Conservation (phyloP, 2,797 vertebrate species). For the Arremon brunneinucha region DNA sequence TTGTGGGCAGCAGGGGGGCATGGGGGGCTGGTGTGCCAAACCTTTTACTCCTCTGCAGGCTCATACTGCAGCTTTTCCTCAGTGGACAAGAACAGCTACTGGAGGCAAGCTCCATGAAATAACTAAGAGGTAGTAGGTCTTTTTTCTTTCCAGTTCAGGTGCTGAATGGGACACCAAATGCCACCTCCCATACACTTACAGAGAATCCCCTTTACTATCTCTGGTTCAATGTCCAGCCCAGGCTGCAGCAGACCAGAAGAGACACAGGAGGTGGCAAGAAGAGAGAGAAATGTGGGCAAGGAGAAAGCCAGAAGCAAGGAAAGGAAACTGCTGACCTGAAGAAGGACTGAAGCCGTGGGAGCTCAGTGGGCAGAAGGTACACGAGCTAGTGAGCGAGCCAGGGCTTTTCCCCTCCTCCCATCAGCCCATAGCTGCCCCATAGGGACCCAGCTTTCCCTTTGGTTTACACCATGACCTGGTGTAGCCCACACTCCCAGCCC, state of each 20-base stretch:
- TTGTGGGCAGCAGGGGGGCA: rapidly evolving
- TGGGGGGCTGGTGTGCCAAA: background rate
- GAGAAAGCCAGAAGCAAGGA: background rate
- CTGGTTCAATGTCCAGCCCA: too few relatives aligned
- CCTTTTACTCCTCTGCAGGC: background rate
- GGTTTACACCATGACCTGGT: background rate
- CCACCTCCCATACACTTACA: too few relatives aligned
- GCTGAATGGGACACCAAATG: background rate
- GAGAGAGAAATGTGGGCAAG: background rate
- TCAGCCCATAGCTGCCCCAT: background rate
- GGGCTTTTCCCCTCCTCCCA: background rate
- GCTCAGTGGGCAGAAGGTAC: background rate
- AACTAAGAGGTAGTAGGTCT: background rate
- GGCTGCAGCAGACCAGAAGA: background rate
- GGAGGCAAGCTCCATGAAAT: background rate
- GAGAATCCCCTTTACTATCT: background rate
- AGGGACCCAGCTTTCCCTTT: too few relatives aligned
- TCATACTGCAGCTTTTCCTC: background rate
- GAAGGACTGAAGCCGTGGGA: background rate
- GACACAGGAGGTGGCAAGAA: background rate
- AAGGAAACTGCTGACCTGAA: background rate
- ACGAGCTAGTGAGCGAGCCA: rapidly evolving
- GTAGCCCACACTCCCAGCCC: background rate
- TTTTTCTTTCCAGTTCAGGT: background rate
- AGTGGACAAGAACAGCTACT: background rate